Conservation (phyloP, 2,888 invertebrate species). For the Callimorpha dominula region DNA sequence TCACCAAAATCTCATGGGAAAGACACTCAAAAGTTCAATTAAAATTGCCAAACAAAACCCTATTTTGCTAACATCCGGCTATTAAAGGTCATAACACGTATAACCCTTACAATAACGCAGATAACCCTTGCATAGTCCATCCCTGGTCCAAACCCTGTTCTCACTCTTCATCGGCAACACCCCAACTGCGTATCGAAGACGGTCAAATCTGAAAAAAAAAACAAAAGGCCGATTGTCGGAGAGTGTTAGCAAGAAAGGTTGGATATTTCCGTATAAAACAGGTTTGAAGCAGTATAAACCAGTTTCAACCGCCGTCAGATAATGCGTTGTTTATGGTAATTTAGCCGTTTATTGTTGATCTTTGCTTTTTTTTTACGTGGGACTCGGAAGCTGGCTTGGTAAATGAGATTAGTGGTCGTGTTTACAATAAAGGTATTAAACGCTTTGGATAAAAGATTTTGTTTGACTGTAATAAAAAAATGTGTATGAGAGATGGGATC, state of each 20-base stretch:
- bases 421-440: slow-evolving; percentile 48
- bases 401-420: slow-evolving; percentile 77
- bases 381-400: slow-evolving; percentile 72
- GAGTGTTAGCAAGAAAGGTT: slow-evolving; percentile 76
- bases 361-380: slow-evolving; percentile 66
- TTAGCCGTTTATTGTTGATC: slow-evolving; percentile 76
- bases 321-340: slow-evolving; percentile 86
- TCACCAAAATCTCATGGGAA: slow-evolving; percentile 36
- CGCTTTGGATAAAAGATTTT: slow-evolving; percentile 36
- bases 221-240: slow-evolving; percentile 72
- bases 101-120: slow-evolving; percentile 45
- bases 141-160: slow-evolving; percentile 62
- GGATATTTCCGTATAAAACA: slow-evolving; percentile 78
- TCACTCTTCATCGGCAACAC: slow-evolving; percentile 72
- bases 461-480: slow-evolving; percentile 3
- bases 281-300: slow-evolving; percentile 65
- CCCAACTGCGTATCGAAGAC: slow-evolving; percentile 47
- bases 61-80: slow-evolving; percentile 61
- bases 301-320: slow-evolving; percentile 73
- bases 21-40: slow-evolving; percentile 32
- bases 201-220: slow-evolving; percentile 73
- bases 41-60: slow-evolving; percentile 50
- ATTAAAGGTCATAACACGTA: slow-evolving; percentile 61
- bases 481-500: neutral
- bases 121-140: slow-evolving; percentile 63